A percentile compares a stretch with the other conserved stretches of the same genome.
Conservation (phyloP, 1,140 invertebrate species). For the Adoxophyes honmai region DNA sequence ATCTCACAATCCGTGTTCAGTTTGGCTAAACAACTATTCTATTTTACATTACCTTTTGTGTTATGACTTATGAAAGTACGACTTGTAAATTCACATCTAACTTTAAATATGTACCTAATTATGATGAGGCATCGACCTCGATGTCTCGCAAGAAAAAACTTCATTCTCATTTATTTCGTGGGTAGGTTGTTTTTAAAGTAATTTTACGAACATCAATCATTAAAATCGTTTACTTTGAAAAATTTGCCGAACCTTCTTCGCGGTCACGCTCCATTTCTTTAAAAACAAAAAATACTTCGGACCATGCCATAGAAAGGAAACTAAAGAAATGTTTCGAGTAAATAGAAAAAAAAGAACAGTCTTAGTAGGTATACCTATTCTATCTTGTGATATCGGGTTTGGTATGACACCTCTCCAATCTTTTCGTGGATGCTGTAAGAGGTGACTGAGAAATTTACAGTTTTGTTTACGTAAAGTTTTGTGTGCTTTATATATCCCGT, state of each 20-base stretch:
- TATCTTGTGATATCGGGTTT: too few species aligned
- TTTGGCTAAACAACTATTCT: background rate
- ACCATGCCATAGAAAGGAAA: slow-evolving; percentile 4
- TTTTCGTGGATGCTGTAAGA: too few species aligned
- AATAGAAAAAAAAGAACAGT: too few species aligned
- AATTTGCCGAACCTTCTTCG: slow-evolving; percentile 60
- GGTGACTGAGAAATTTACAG: too few species aligned
- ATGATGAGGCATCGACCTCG: background rate
- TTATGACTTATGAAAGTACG: background rate
- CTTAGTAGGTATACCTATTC: too few species aligned
- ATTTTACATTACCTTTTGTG: background rate
- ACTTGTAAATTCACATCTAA: background rate
- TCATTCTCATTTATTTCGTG: slow-evolving; percentile 6
- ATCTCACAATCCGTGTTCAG: background rate
- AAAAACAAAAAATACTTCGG: slow-evolving; percentile 45
- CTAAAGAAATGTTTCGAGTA: too few species aligned
- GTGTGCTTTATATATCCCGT: too few species aligned
- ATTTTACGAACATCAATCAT: slow-evolving; percentile 69
- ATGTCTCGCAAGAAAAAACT: slow-evolving; percentile 5
- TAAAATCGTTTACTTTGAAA: slow-evolving; percentile 65
- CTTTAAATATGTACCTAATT: too few species aligned
- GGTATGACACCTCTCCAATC: too few species aligned
- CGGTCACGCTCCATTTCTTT: slow-evolving; percentile 60
- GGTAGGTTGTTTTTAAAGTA: slow-evolving; percentile 29
- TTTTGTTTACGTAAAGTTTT: too few species aligned